These are phyloP conservation scores for Oxyteleia sp. DNA, from an alignment of 2,888 invertebrate species.

Conservation along the genomic window DNA sequence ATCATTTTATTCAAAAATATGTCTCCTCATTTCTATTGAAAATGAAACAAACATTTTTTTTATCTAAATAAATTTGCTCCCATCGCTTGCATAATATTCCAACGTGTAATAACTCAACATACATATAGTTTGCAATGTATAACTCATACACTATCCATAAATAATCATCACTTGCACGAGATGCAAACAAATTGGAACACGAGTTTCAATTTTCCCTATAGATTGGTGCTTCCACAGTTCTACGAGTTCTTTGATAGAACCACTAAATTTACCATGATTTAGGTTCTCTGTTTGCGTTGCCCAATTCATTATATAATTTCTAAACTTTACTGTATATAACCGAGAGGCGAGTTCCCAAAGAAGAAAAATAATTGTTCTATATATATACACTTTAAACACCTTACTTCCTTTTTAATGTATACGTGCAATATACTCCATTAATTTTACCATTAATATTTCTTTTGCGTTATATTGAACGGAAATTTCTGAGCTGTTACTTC, in stretches of 20 bases:
- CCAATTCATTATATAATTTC: constrained; percentile 19
- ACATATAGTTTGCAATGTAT: background rate
- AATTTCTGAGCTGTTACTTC: background rate
- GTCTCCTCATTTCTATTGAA: too few species aligned
- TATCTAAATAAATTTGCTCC: too few species aligned
- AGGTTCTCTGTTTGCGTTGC: background rate
- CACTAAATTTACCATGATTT: constrained; percentile 2
- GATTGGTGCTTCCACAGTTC: background rate
- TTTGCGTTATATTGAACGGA: background rate
- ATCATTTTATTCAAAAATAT: too few species aligned
- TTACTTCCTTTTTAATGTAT: background rate
- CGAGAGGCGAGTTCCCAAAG: background rate
- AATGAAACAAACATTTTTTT: too few species aligned
- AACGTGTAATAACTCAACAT: too few species aligned
- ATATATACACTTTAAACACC: background rate
- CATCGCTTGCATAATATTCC: too few species aligned
- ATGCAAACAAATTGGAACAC: background rate
- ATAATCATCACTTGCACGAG: background rate
- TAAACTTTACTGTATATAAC: constrained; percentile 1
- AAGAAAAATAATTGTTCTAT: background rate
- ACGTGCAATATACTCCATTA: background rate
- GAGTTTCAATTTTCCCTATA: background rate
- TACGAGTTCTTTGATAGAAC: background rate
- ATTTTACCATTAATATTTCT: background rate
- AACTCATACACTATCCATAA: background rate